These are phyloP conservation scores for Agonopterix heracliana DNA, from an alignment of 2,888 invertebrate genomes.

Conservation along the genomic window DNA sequence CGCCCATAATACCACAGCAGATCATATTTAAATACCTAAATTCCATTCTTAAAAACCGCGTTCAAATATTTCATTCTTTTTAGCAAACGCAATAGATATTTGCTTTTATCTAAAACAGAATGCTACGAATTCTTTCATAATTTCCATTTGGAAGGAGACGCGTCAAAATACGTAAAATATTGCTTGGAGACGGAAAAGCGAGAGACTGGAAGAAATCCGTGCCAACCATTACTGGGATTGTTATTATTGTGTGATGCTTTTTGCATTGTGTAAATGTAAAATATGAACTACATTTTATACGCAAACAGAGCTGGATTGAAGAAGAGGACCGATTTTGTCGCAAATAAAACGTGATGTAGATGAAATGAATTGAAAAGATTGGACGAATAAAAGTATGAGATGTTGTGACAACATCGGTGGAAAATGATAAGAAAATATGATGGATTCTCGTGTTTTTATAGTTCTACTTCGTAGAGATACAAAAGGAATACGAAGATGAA, in stretches of 20 bases:
- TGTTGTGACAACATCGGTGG: background rate
- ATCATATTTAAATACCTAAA: background rate
- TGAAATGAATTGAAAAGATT: conserved; percentile 2
- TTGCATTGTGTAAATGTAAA: conserved; percentile 18
- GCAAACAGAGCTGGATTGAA: background rate
- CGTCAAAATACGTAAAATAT: conserved; percentile 35
- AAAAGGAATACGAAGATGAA: too few relatives aligned
- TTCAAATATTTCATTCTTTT: background rate
- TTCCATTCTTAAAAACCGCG: background rate
- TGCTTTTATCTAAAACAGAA: background rate
- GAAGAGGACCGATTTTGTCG: conserved; percentile 3
- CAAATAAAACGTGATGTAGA: conserved; percentile 4
- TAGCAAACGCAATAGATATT: background rate
- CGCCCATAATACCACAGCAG: background rate
- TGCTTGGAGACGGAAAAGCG: conserved; percentile 16
- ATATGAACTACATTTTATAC: conserved; percentile 10
- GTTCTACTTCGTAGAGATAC: too few relatives aligned
- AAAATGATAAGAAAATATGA: background rate
- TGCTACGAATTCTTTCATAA: conserved; percentile 19
- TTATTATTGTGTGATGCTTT: conserved; percentile 27
- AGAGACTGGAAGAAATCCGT: conserved; percentile 28
- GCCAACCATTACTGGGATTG: conserved; percentile 31
- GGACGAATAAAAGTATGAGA: background rate
- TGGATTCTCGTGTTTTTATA: too few relatives aligned
- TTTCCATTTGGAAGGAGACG: conserved; percentile 27